Base-by-base conservation (phyloP, 2,888 invertebrate genomes). In the Lydus trimaculatus region DNA sequence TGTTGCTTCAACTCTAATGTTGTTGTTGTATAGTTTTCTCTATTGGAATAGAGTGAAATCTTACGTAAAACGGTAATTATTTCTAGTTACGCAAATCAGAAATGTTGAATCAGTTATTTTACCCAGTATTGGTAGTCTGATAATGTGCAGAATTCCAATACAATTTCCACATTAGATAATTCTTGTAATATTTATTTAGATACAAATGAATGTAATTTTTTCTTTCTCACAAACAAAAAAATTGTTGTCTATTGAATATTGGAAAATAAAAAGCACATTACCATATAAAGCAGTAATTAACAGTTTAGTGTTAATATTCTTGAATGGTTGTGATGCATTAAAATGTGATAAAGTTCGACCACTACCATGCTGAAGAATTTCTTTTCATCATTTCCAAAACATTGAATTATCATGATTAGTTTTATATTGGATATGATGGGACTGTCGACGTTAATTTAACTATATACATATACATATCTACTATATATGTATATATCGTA, bases 11-110 rank as follows among this genome's bases (percentile, higher is more conserved):
- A 60, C 65, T 17, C 11, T 20, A 17, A 6, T 5, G 3, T 36
- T 36, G 15, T 15, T 36, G 36, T 36, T 65, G 65, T 33, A 7
- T 63, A 70, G 61, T 20, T 59, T 67, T 67, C 67, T 43, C 43
- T 43, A 7, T 7, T 64, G 67, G 70, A 28, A 63, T 73, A 59
- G 58, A 43, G 43, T 17, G 43, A 43, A 43, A 7, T 43, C 72
- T 72, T 73, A 72, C 73, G 73, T 71, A 43, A 73, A 73, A 73
- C 72, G 43, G 69, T 69, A 71, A 72, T 73, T 73, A 73, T 71
- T 66, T 61, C 68, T 69, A 71, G 72, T 73, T 73, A 73, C 72
- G 73, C 72, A 73, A 73, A 71, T 67, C 64, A 69, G 72, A 70
- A 72, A 72, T 69, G 70, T 63, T 70, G 8, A 0, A 8, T 64